These are phyloP conservation scores for Chrysomela aeneicollis DNA, from an alignment of 2,888 invertebrate genomes.

Conservation along the genomic window DNA sequence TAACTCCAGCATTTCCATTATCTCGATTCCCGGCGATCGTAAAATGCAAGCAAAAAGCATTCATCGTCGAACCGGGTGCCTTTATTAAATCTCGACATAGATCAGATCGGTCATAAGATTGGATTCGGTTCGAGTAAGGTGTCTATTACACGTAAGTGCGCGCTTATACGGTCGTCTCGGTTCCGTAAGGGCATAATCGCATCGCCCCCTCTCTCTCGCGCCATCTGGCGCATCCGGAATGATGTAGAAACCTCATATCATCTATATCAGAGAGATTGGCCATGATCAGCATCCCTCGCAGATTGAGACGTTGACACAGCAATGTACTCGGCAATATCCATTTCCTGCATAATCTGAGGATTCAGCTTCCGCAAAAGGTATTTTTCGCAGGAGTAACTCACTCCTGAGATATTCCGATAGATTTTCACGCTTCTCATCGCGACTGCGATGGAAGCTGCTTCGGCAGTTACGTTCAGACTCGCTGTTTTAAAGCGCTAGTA, in stretches of 20 bases:
- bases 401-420: constrained; percentile 52
- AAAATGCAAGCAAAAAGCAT: constrained; percentile 45
- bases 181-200: constrained; percentile 24
- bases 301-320: constrained; percentile 59
- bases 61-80: constrained; percentile 54
- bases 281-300: constrained; percentile 54
- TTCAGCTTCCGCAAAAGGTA: constrained; percentile 48
- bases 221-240: constrained; percentile 47
- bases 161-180: constrained; percentile 39
- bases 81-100: constrained; percentile 58
- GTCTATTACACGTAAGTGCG: constrained; percentile 56
- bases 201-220: constrained; percentile 42
- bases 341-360: constrained; percentile 57
- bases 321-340: constrained; percentile 59
- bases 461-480: constrained; percentile 11
- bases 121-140: constrained; percentile 53
- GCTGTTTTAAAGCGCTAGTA: background rate
- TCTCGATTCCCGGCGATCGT: constrained; percentile 29
- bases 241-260: constrained; percentile 50
- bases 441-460: constrained; percentile 35
- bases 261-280: constrained; percentile 48
- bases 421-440: constrained; percentile 46
- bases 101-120: constrained; percentile 54
- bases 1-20: constrained; percentile 28
- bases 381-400: constrained; percentile 49